These are phyloP conservation scores for Brachionichthys hirsutus DNA, from an alignment of 2,113 vertebrate genomes.

Conservation along the genomic window DNA sequence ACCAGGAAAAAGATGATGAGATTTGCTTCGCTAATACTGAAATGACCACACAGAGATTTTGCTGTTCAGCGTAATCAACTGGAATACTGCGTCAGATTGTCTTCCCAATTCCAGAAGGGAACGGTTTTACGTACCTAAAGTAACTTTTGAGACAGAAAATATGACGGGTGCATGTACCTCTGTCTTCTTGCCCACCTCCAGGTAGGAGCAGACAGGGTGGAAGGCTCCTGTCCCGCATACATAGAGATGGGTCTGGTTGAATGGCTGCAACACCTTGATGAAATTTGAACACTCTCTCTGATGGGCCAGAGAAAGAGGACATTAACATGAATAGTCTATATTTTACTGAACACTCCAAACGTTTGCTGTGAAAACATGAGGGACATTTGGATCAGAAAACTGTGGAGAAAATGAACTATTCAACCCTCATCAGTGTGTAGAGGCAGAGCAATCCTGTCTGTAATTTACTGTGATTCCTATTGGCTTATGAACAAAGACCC, in stretches of 20 bases:
- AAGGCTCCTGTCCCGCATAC: conserved; percentile 96
- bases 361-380: neutral
- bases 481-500: neutral
- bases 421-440: neutral
- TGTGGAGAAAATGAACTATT: conserved; percentile 2
- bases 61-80: no score
- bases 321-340: neutral
- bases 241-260: conserved; percentile 94
- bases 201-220: conserved; percentile 92
- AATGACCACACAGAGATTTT: no score
- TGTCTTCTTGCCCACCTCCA: conserved; percentile 90
- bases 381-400: conserved; percentile 18
- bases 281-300: conserved; percentile 98
- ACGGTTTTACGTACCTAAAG: no score
- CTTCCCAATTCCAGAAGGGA: no score
- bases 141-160: neutral
- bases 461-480: conserved; percentile 27
- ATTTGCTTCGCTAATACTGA: no score
- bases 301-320: conserved; percentile 5
- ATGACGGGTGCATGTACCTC: conserved; percentile 79
- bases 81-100: no score
- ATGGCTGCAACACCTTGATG: conserved; percentile 91
- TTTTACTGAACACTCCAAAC: neutral
- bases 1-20: no score
- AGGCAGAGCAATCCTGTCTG: conserved; percentile 5